Evolutionary conservation across 2,797 vertebrate species (phyloP).

Genomic region (Tauraco hartlaubi): DNA sequence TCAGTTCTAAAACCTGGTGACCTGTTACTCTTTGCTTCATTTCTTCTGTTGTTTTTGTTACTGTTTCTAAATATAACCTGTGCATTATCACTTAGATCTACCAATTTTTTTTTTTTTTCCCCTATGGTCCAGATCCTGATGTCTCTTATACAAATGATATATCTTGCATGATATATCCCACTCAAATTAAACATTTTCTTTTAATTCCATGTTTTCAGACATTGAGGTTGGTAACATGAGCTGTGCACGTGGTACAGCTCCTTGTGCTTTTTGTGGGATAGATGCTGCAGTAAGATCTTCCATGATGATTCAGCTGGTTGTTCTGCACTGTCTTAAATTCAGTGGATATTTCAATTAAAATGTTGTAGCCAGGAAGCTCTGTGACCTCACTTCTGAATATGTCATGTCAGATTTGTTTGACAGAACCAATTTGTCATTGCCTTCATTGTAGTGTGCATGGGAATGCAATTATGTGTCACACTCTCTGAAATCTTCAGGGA

Average conservation of each 20-base stretch:
- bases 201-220: background rate
- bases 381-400: background rate
- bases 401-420: background rate
- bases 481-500: background rate
- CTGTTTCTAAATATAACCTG: background rate
- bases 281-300: background rate
- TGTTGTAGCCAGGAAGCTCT: background rate
- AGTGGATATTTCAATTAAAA: background rate
- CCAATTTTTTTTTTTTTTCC: background rate
- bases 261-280: background rate
- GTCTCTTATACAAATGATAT: background rate
- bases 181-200: background rate
- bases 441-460: background rate
- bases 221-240: background rate
- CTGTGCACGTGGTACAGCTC: background rate
- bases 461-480: background rate
- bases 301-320: background rate
- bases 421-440: background rate
- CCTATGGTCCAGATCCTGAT: background rate
- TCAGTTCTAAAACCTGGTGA: background rate
- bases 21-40: background rate
- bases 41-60: background rate
- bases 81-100: background rate
- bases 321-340: background rate
- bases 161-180: background rate